These are phyloP conservation scores for Balearica regulorum DNA, from an alignment of 2,797 vertebrate genomes.

Conservation along the genomic window DNA sequence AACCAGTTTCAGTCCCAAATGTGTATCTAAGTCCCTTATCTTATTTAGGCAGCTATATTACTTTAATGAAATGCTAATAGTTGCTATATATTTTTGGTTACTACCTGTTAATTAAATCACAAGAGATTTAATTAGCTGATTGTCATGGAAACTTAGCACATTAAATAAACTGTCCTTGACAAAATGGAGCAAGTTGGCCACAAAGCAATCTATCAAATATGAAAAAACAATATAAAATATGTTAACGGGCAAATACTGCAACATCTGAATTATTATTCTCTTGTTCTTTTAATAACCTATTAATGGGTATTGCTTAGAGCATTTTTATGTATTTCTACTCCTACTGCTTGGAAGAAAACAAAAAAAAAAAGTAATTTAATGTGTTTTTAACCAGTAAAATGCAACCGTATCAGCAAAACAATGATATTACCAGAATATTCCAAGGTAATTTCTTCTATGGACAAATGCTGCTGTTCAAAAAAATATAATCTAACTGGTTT, in stretches of 20 bases:
- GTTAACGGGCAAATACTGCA: neutral
- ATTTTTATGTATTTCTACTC: neutral
- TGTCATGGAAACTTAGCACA: neutral
- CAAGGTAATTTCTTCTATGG: neutral
- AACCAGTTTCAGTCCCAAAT: neutral
- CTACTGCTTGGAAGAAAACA: neutral
- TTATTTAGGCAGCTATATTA: neutral
- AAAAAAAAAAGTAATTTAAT: neutral
- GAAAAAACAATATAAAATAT: neutral
- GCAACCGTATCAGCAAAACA: neutral
- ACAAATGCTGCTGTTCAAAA: neutral
- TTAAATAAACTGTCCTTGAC: neutral
- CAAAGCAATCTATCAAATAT: neutral
- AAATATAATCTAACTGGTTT: neutral
- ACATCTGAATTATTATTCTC: neutral
- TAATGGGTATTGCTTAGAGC: neutral
- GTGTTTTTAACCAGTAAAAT: neutral
- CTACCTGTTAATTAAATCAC: conserved; percentile 23
- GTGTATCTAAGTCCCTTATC: neutral
- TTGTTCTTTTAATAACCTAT: neutral
- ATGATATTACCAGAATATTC: neutral
- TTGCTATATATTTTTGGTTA: neutral
- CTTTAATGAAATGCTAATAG: neutral
- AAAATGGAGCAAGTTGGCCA: neutral
- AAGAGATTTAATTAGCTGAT: neutral